Base-by-base conservation (phyloP, 2,113 vertebrate species). In the Syngnathus floridae region DNA sequence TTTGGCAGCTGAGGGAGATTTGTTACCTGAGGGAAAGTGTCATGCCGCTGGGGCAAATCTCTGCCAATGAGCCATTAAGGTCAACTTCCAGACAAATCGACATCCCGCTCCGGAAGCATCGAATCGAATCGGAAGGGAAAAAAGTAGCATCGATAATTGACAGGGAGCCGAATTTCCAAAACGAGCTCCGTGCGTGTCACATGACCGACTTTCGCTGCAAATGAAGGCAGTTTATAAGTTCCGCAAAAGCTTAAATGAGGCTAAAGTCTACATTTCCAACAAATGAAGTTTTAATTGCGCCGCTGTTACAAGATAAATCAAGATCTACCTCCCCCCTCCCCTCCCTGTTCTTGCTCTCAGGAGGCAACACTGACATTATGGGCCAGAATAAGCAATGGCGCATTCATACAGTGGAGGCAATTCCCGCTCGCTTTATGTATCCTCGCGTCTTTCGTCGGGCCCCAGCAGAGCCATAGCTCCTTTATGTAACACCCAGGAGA, bases 281-380 rank as follows among this genome's bases (percentile, higher is more conserved):
- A 85, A 90, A 90, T 90, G 81, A 84, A 87, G 78, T 89, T 90
- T 89, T 88, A 90, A 90, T 90, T 89, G 88, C 82, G 70, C 51
- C 82, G 81, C 82, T 87, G 82, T 80, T 79, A 73, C 73, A 43
- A 67, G 77, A 84, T 86, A 83, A 81, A 82, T 85, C 76, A 76
- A 76, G 74, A 76, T 78, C 72, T 78, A 17, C 73, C 67, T 84
- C 62, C 54, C 54, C 65, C 57, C 41, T 2, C 60, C 1, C 52
- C 73, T 41, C 40, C 70, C 70, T 35, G 55, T 58, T 70, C 76
- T 51, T 65, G 51, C 26, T 77, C 80, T 75, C 74, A 66, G 76
- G 71, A 31, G 76, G 75, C 70, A 55, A 58, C 35, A 58, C 71
- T 79, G 74, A 73, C 78, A 77, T 87, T 83, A 84, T 84, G 74